These are phyloP conservation scores for Galaxias olidus DNA, from an alignment of 2,797 vertebrate genomes.

Conservation along the genomic window DNA sequence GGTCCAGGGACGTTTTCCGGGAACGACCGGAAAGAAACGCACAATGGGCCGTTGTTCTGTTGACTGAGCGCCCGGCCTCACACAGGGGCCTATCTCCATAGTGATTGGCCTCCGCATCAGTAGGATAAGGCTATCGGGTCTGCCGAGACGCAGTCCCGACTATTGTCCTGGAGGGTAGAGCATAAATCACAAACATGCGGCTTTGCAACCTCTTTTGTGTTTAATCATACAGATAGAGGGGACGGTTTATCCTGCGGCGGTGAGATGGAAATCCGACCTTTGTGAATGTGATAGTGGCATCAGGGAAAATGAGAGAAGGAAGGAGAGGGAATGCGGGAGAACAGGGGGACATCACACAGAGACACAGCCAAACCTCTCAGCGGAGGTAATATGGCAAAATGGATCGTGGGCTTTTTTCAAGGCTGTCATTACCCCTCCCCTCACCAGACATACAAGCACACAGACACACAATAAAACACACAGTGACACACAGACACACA, in stretches of 20 bases:
- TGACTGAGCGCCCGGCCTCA: not conserved
- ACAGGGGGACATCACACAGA: not conserved
- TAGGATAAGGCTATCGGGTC: not conserved
- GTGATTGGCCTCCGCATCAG: not conserved
- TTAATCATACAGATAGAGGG: not conserved
- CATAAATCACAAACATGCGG: not conserved
- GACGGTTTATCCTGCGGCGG: not conserved
- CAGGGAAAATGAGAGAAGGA: not conserved
- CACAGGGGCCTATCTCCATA: not conserved
- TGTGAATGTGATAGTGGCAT: not conserved
- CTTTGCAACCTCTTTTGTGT: not conserved
- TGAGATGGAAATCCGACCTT: not conserved
- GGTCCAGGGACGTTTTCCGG: no score
- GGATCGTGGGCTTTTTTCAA: slow-evolving; percentile 8
- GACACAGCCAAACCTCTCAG: not conserved
- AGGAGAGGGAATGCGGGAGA: not conserved
- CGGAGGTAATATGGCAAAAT: not conserved
- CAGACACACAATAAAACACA: not conserved
- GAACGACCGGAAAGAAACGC: no score
- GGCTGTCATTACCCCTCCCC: slow-evolving; percentile 2
- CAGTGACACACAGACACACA: not conserved
- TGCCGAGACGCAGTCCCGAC: not conserved
- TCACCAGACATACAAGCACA: not conserved
- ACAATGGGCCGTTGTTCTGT: no score
- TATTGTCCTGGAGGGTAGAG: not conserved